Evolutionary conservation across 1,140 invertebrate genomes (phyloP), one percentile per base, ranked within the genome.

Genomic region (Drepana arcuata): DNA sequence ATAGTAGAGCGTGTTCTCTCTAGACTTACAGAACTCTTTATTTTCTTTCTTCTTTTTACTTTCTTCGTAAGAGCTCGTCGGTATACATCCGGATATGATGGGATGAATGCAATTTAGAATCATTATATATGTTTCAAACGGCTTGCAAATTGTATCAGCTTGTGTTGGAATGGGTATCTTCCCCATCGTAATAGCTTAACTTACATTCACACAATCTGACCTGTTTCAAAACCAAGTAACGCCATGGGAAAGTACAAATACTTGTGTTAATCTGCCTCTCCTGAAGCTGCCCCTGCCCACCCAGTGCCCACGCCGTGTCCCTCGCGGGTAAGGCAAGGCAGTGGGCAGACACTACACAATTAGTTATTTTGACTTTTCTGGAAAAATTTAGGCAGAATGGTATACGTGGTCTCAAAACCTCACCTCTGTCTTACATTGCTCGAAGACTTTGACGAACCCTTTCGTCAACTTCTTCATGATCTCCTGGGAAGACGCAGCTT

Each of bases 381-480:
- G 9, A 21, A 21, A 21, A 34, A 26, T 36, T 10, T 1, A 11
- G 7, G n/a, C 24, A 18, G 1, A 30, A 29, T 9, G 32, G 6
- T 14, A 18, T 45, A 26, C 2, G 6, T n/a, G 6, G n/a, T 26
- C n/a, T 4, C 26, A 31, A 16, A 16, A 24, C 39, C 54, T 52
- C 45, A 72, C 73, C 43, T 78, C 70, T 41, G 38, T 44, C 18
- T 67, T 67, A 49, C 73, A 78, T 4, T 57, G 28, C 1, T 68
- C 57, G 16, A 78, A 16, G 1, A 43, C 59, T 9, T 60, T 62
- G 2, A 28, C 28, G 26, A 78, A 78, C 0, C 64, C 62, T 4
- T 30, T 42, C 2, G 60, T 64, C 13, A 78, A 13, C n/a, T 69
- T 70, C 14, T 57, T 54, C 55, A 78, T 54, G 4, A 78, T 10